These are phyloP conservation scores for Plutella xylostella DNA, from an alignment of 2,888 invertebrate species.

Conservation along the genomic window DNA sequence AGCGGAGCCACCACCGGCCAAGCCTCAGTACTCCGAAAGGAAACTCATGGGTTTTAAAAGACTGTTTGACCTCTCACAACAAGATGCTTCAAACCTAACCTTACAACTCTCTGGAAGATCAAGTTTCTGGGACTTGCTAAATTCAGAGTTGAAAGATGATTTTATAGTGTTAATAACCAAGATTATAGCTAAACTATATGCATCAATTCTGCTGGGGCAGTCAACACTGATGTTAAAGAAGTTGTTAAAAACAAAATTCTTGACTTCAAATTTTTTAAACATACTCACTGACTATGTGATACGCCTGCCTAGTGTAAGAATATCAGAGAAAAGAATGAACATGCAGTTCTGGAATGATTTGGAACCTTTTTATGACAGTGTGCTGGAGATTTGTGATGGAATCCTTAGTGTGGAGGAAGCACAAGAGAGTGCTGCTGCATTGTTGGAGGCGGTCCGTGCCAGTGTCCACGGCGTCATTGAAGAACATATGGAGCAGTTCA, in stretches of 20 bases:
- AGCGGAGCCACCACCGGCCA: slow-evolving; percentile 24
- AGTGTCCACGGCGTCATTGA: slow-evolving; percentile 43
- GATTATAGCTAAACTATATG: slow-evolving; percentile 48
- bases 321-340: slow-evolving; percentile 50
- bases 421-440: slow-evolving; percentile 19
- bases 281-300: slow-evolving; percentile 36
- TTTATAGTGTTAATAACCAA: slow-evolving; percentile 56
- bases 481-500: slow-evolving; percentile 51
- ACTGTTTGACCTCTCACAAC: slow-evolving; percentile 43
- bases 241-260: slow-evolving; percentile 37
- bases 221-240: slow-evolving; percentile 35
- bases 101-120: slow-evolving; percentile 49
- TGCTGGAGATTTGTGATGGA: slow-evolving; percentile 39
- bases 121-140: slow-evolving; percentile 55
- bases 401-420: slow-evolving; percentile 31
- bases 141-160: slow-evolving; percentile 51
- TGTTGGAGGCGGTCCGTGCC: slow-evolving; percentile 36
- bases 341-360: slow-evolving; percentile 53
- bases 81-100: slow-evolving; percentile 46
- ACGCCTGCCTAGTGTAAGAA: slow-evolving; percentile 37
- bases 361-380: slow-evolving; percentile 39
- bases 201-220: slow-evolving; percentile 35
- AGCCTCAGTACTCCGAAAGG: slow-evolving; percentile 34
- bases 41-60: slow-evolving; percentile 59
- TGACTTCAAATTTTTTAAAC: slow-evolving; percentile 41